phyloP scores from a whole-genome alignment of 1,140 invertebrate species.

The Eurosta solidaginis region DNA sequence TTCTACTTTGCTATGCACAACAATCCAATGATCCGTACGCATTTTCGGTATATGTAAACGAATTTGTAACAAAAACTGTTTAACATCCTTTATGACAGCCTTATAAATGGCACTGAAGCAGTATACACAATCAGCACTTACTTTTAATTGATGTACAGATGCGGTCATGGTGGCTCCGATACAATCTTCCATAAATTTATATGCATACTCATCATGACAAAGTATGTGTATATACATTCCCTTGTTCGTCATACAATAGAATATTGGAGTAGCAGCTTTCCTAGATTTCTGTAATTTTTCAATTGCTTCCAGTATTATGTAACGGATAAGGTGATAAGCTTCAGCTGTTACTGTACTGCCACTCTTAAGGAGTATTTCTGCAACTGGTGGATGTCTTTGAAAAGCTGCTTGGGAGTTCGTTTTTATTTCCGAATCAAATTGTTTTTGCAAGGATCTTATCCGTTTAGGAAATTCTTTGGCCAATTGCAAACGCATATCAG shows the following conservation, averaged over 20 bases:
- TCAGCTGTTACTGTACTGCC: background rate
- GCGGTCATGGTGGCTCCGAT: background rate
- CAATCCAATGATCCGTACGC: constrained; percentile 28
- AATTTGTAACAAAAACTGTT: constrained; percentile 10
- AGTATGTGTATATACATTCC: constrained; percentile 1
- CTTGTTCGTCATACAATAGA: constrained; percentile 17
- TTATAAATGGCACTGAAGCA: constrained; percentile 29
- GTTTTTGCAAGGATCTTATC: constrained; percentile 31
- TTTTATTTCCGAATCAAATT: background rate
- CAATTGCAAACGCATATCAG: background rate
- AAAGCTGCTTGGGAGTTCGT: background rate
- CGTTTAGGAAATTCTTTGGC: background rate
- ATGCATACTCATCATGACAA: constrained; percentile 29
- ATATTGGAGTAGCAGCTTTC: background rate
- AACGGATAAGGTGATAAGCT: constrained; percentile 22
- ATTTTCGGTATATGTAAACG: constrained; percentile 24
- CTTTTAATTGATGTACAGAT: background rate
- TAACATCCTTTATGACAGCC: constrained; percentile 4
- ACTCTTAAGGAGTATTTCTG: constrained; percentile 1
- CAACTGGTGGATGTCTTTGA: background rate
- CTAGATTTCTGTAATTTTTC: constrained; percentile 4
- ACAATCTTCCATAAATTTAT: background rate
- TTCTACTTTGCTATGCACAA: constrained; percentile 7
- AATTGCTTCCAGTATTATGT: background rate
- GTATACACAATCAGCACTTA: background rate